A percentile compares a stretch with the other conserved stretches of the same genome.
These are phyloP conservation scores for Morelia viridis DNA, from an alignment of 2,797 vertebrate species.

Conservation along the genomic window DNA sequence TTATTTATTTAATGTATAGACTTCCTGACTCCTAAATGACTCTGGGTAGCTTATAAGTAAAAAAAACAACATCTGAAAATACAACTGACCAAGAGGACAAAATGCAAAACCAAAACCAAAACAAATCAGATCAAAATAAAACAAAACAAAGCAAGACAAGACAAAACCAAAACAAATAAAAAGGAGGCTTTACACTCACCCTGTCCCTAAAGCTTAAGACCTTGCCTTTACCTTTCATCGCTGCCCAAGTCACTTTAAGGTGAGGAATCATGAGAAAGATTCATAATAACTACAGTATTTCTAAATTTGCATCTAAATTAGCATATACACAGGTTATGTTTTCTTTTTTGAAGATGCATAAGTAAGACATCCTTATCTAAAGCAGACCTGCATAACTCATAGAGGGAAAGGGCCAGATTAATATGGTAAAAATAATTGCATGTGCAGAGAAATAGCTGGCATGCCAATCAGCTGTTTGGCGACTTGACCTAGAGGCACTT, in stretches of 20 bases:
- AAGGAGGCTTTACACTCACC: background rate
- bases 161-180: background rate
- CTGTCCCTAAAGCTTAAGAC: background rate
- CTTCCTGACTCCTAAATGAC: background rate
- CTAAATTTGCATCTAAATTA: background rate
- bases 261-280: background rate
- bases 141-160: background rate
- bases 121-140: background rate
- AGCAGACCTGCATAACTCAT: background rate
- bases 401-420: background rate
- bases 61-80: background rate
- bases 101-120: background rate
- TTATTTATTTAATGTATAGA: background rate
- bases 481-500: background rate
- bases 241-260: background rate
- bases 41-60: background rate
- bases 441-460: background rate
- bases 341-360: background rate
- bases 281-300: background rate
- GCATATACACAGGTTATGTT: background rate
- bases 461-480: background rate
- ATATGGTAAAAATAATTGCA: background rate
- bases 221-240: background rate
- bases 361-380: background rate
- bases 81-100: background rate